Conservation (phyloP, 2,113 vertebrate genomes). For the Bambusicola thoracicus region DNA sequence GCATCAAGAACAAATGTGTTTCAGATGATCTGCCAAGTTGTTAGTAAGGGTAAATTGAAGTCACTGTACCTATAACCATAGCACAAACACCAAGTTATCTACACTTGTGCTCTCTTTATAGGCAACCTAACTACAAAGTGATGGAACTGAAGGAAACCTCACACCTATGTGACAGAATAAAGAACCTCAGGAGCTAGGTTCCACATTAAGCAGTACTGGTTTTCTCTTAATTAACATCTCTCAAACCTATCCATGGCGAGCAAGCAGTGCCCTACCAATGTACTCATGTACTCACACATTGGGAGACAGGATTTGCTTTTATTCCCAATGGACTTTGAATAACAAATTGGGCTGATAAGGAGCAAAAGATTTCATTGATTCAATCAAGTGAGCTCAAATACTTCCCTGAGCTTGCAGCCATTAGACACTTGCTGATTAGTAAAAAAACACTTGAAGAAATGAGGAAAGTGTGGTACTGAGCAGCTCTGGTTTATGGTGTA, state of each 20-base stretch:
- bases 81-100: neutral
- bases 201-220: neutral
- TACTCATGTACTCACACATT: neutral
- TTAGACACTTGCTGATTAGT: neutral
- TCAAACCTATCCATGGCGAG: neutral
- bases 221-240: neutral
- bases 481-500: neutral
- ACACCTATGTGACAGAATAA: neutral
- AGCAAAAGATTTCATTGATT: neutral
- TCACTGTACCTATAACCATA: neutral
- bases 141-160: neutral
- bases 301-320: conserved; percentile 6
- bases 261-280: neutral
- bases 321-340: neutral
- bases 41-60: neutral
- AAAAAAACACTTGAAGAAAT: neutral
- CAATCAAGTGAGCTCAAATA: neutral
- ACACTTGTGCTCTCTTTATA: neutral
- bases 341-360: neutral
- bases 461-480: neutral
- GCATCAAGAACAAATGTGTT: neutral
- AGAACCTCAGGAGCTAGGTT: neutral
- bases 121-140: neutral
- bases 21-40: neutral
- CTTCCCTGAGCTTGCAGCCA: neutral